Evolutionary conservation across 2,113 vertebrate species (phyloP), one percentile per base, ranked within the genome.

Genomic region (Piprites chloris): DNA sequence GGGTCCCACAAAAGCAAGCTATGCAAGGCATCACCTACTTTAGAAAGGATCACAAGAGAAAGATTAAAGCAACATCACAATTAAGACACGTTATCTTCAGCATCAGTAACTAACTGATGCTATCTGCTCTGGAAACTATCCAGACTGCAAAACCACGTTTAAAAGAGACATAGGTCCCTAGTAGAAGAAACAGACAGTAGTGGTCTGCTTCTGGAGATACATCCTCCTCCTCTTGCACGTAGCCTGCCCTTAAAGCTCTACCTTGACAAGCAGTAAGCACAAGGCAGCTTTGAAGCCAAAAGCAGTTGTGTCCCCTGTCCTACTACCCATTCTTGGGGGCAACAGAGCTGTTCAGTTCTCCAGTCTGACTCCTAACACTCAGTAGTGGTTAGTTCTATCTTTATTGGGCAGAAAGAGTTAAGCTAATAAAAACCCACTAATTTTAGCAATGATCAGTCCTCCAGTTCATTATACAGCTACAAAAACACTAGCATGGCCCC

Each of bases 241-340:
- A 66, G 61, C 78, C 35, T 94, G 79, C 58, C 83, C 82, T 88
- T 73, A 79, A 92, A 67, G n/a, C 66, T 85, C 39, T 23, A 63
- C 30, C 22, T 44, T 85, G 69, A 79, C 81, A 85, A 87, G 41
- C 55, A 77, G 50, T 24, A 77, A 84, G 61, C 28, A 74, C 0
- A 86, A 75, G 18, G 15, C 46, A 83, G 59, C 17, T 66, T 63
- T 55, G 42, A 86, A 93, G 72, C 11, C 37, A 85, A 76, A 87
- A 56, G 33, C 32, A 75, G 41, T 22, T 2, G 5, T 46, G 10
- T 30, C 6, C 35, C 23, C 33, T 41, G 8, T 49, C 27, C n/a
- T 52, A 28, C 9, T 58, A 14, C 5, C 5, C 32, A 50, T 1
- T 80, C n/a, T 32, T 16, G 22, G 33, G 27, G 42, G 11, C 13